Evolutionary conservation across 2,113 vertebrate species (phyloP).

Genomic region (Balaenoptera acutorostrata): DNA sequence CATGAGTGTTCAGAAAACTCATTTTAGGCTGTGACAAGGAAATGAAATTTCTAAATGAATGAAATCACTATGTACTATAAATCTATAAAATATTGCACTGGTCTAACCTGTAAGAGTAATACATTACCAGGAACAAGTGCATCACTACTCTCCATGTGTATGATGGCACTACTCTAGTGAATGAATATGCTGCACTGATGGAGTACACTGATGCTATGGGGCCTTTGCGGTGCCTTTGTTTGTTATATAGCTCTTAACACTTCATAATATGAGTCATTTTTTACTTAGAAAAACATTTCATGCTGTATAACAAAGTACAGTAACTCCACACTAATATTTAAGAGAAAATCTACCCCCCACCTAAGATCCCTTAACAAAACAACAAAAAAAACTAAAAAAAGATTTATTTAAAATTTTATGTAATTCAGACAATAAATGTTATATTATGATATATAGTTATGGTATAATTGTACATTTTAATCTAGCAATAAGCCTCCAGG

Average conservation of each 20-base stretch:
- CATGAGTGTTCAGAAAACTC: not conserved
- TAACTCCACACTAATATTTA: conserved; percentile 51
- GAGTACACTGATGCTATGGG: not conserved
- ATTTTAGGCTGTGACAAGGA: conserved; percentile 37
- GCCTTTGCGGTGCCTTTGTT: conserved; percentile 24
- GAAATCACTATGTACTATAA: conserved; percentile 26
- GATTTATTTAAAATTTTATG: conserved; percentile 56
- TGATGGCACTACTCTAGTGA: conserved; percentile 45
- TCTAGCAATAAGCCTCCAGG: conserved; percentile 43
- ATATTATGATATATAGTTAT: conserved; percentile 42
- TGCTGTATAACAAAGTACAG: not conserved
- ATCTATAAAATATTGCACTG: conserved; percentile 47
- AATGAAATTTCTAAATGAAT: conserved; percentile 51
- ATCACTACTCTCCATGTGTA: not conserved
- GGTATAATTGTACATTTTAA: conserved; percentile 60
- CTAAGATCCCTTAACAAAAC: conserved; percentile 30
- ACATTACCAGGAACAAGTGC: conserved; percentile 14
- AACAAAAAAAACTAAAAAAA: not conserved
- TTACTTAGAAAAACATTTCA: conserved; percentile 36
- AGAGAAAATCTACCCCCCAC: not conserved
- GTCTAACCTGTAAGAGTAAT: conserved; percentile 54
- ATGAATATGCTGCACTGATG: not conserved
- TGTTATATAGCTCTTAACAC: conserved; percentile 36
- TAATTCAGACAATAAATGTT: conserved; percentile 52
- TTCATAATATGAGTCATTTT: conserved; percentile 56